These are phyloP conservation scores for Eupelmus urozonus DNA, from an alignment of 2,888 invertebrate species.

Conservation along the genomic window DNA sequence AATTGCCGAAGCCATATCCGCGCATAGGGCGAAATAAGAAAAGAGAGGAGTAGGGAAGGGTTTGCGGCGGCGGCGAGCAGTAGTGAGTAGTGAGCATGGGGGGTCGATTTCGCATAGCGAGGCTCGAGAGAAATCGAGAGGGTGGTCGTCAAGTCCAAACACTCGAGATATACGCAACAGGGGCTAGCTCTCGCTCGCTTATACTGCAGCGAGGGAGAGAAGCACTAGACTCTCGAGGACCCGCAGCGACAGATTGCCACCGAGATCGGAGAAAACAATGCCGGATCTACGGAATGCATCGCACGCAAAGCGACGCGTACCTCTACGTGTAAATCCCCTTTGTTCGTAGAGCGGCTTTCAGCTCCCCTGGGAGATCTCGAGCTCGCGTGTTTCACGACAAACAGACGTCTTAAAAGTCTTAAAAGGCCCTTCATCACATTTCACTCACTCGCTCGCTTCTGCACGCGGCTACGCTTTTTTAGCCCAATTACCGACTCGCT, in stretches of 20 bases:
- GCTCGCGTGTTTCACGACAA: conserved; percentile 48
- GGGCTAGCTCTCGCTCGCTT: too few relatives aligned
- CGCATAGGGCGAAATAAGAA: conserved; percentile 48
- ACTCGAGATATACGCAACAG: conserved; percentile 65
- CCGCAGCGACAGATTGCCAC: conserved; percentile 75
- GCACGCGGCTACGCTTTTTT: too few relatives aligned
- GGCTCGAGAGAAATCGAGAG: conserved; percentile 66
- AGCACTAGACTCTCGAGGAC: conserved; percentile 72
- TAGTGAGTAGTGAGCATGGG: too few relatives aligned
- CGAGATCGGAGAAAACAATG: conserved; percentile 73
- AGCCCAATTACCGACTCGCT: too few relatives aligned
- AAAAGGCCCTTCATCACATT: conserved; percentile 41
- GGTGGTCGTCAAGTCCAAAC: conserved; percentile 65
- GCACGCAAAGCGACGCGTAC: conserved; percentile 53
- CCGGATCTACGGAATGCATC: conserved; percentile 63
- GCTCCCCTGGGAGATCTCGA: conserved; percentile 40
- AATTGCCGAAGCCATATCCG: conserved; percentile 69
- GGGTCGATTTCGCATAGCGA: conserved; percentile 65
- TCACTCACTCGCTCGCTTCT: too few relatives aligned
- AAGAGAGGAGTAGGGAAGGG: conserved; percentile 30
- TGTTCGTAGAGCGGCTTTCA: background rate
- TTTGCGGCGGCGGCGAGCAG: too few relatives aligned
- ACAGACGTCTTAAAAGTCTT: conserved; percentile 47
- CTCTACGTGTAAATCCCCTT: background rate
- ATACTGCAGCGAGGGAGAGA: conserved; percentile 11